These are phyloP conservation scores for Asobara japonica DNA, from an alignment of 1,140 invertebrate genomes.

Conservation along the genomic window DNA sequence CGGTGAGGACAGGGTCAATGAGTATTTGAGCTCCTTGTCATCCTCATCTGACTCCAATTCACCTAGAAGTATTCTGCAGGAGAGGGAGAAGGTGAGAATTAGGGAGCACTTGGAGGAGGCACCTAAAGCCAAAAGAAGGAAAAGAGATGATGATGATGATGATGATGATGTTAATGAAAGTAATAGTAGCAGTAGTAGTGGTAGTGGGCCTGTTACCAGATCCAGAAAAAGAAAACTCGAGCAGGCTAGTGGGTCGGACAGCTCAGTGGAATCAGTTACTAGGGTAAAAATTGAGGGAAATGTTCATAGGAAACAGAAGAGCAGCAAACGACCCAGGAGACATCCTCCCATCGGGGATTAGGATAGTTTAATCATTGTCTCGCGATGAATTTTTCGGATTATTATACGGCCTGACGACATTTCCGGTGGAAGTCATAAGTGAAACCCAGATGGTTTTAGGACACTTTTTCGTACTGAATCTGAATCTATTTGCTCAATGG, in stretches of 20 bases:
- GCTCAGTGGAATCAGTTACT: slow-evolving; percentile 34
- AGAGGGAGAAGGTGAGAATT: slow-evolving; percentile 20
- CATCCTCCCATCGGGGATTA: slow-evolving; percentile 50
- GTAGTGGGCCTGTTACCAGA: slow-evolving; percentile 51
- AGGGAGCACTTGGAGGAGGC: background rate
- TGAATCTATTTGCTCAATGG: too few species aligned
- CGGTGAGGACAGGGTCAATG: slow-evolving; percentile 67
- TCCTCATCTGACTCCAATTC: slow-evolving; percentile 60
- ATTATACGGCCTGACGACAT: too few species aligned
- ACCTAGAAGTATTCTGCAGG: slow-evolving; percentile 34
- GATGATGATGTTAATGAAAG: background rate
- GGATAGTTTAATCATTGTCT: background rate
- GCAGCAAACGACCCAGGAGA: slow-evolving; percentile 51
- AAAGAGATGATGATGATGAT: slow-evolving; percentile 4
- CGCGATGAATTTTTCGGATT: slow-evolving; percentile 1
- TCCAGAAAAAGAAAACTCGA: slow-evolving; percentile 54
- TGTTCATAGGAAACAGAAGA: slow-evolving; percentile 51
- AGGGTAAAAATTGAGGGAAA: slow-evolving; percentile 40
- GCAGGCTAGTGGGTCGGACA: slow-evolving; percentile 35
- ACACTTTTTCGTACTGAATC: too few species aligned
- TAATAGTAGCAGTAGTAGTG: slow-evolving; percentile 9
- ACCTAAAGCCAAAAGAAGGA: slow-evolving; percentile 33
- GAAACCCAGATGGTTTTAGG: too few species aligned
- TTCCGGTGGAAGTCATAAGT: too few species aligned
- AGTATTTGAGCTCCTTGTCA: slow-evolving; percentile 67